Evolutionary conservation across 2,888 invertebrate species (phyloP), one percentile per base, ranked within the genome.

Genomic region (Brachyptera putata): DNA sequence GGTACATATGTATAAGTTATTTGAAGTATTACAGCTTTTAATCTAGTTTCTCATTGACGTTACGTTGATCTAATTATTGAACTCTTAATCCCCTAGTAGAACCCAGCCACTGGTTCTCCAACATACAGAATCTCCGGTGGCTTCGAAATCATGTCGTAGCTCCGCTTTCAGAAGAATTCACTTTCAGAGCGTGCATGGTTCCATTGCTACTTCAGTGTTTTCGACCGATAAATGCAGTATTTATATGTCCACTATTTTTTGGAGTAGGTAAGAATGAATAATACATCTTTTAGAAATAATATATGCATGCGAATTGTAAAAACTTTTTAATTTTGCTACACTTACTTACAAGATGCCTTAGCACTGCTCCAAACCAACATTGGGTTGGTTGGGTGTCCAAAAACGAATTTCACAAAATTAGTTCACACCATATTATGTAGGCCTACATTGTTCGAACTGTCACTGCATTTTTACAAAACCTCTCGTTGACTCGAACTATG

Each of bases 111-210:
- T 87, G 92, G 91, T 73, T 83, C 58, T 81, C 81, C 58, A 86
- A 84, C 67, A 76, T 86, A 63, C 82, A 80, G 67, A 89, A 90
- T 68, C 76, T 91, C 57, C 83, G 89, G 26, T 95, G 94, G 93
- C 80, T 94, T 68, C 80, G 96, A 63, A 94, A 93, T 73, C 89
- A 91, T 71, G 75, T 95, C 25, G 89, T 95, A 68, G 95, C 95
- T 1, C 97, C 96, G 0, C 73, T 96, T 56, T 91, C 95, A 60
- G 97, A 97, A 75, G 97, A 97, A 74, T 93, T 95, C 79, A 93
- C 94, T 5, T 97, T 94, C 76, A 80, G 97, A 66, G 92, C 95
- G 1, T 96, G 95, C 71, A 95, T 97, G 93, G 79, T 96, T 76
- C 95, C 96, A 3, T 74, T 96, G 39, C 78, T 97, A 41, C 75